Evolutionary conservation across 2,113 vertebrate genomes (phyloP).

Genomic region (Girardinichthys multiradiatus): DNA sequence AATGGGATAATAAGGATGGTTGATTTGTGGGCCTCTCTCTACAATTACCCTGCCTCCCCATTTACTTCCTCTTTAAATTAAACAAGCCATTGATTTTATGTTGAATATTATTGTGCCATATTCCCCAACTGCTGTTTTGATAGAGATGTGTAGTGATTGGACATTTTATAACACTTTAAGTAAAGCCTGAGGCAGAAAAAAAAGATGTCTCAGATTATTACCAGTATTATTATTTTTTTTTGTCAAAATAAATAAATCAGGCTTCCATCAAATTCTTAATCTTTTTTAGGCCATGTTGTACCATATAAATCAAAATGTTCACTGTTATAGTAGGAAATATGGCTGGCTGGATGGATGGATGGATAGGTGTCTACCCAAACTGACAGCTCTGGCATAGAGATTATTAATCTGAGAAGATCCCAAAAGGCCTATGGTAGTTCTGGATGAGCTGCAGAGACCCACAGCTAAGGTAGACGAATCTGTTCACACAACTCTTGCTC

Average conservation of each 20-base stretch:
- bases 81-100: conserved; percentile 83
- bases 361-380: too few relatives aligned
- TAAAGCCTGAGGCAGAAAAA: conserved; percentile 3
- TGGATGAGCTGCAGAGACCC: too few relatives aligned
- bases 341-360: too few relatives aligned
- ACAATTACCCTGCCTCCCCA: conserved; percentile 76
- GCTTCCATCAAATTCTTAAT: too few relatives aligned
- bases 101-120: conserved; percentile 80
- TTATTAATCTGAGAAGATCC: too few relatives aligned
- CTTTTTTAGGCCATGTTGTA: too few relatives aligned
- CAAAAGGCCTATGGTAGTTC: too few relatives aligned
- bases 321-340: neutral
- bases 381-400: too few relatives aligned
- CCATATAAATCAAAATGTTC: too few relatives aligned
- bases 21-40: conserved; percentile 77
- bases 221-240: neutral
- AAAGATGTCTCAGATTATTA: neutral
- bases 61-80: conserved; percentile 78
- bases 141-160: conserved; percentile 68
- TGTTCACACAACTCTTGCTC: too few relatives aligned
- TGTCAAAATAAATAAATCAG: too few relatives aligned
- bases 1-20: conserved; percentile 80
- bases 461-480: too few relatives aligned
- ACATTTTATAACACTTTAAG: conserved; percentile 23
- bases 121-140: conserved; percentile 71